These are phyloP conservation scores for Micromussa lordhowensis DNA, from an alignment of 92 coral and sea anemone species.

Conservation along the genomic window DNA sequence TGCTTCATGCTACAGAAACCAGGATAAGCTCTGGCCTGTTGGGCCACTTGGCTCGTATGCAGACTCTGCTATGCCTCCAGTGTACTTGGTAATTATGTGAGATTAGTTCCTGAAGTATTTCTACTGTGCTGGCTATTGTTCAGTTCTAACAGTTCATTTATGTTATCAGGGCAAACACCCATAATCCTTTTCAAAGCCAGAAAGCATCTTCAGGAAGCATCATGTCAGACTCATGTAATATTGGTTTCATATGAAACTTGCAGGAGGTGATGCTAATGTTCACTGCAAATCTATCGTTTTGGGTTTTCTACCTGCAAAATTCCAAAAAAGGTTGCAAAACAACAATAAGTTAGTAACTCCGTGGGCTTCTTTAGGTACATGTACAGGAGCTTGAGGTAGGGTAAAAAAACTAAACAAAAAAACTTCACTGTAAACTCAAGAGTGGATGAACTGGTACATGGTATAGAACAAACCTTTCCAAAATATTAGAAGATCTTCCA, in stretches of 20 bases:
- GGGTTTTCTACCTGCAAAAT: not conserved
- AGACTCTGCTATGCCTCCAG: too few relatives aligned
- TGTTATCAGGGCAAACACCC: too few relatives aligned
- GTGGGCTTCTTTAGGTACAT: not conserved
- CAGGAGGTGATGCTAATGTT: not conserved
- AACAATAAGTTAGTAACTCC: not conserved
- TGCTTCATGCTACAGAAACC: too few relatives aligned
- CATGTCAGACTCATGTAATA: too few relatives aligned
- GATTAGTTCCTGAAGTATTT: too few relatives aligned
- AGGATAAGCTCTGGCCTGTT: too few relatives aligned
- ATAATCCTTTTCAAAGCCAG: too few relatives aligned
- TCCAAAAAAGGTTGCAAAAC: not conserved
- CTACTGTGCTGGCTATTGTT: too few relatives aligned
- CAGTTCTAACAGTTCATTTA: too few relatives aligned
- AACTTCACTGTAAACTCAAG: not conserved
- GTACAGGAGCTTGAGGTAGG: not conserved
- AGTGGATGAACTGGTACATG: not conserved
- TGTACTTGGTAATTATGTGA: too few relatives aligned
- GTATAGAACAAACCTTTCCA: conserved; percentile 74
- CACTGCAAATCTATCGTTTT: not conserved
- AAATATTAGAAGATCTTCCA: conserved; percentile 78
- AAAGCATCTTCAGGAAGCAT: not conserved
- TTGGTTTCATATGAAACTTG: not conserved
- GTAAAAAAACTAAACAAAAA: not conserved
- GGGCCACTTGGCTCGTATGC: too few relatives aligned